phyloP scores from a whole-genome alignment of 2,797 vertebrate genomes.

The Hydrophis major region DNA sequence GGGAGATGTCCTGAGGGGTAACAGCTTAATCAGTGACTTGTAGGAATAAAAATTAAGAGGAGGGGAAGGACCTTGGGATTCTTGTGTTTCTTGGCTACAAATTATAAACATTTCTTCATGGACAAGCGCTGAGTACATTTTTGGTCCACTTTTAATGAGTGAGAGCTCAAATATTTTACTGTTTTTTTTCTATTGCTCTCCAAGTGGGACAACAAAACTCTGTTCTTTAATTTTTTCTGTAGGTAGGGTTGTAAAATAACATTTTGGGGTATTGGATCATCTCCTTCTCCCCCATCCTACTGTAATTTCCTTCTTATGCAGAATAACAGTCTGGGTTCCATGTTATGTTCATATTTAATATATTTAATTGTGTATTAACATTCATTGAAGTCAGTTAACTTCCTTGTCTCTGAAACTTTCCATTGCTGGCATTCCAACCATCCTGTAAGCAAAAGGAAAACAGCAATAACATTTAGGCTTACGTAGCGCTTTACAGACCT shows the following conservation, averaged over 20 bases:
- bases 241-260: conserved; percentile 32
- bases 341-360: not conserved
- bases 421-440: not conserved
- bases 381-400: not conserved
- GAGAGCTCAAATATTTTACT: conserved; percentile 53
- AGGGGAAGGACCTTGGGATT: conserved; percentile 51
- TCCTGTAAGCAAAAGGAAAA: not conserved
- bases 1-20: conserved; percentile 52
- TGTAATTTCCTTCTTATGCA: not conserved
- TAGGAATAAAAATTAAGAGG: conserved; percentile 58
- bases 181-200: conserved; percentile 47
- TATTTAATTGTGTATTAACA: not conserved
- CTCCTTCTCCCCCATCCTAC: conserved; percentile 8
- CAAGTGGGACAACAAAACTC: conserved; percentile 46
- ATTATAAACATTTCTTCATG: conserved; percentile 62
- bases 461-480: not conserved
- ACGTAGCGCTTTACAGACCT: not conserved
- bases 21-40: conserved; percentile 53
- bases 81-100: conserved; percentile 68
- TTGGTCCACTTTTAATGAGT: conserved; percentile 55
- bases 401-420: not conserved
- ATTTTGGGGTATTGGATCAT: not conserved
- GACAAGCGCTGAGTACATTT: conserved; percentile 54
- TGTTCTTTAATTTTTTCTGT: conserved; percentile 39
- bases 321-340: not conserved